phyloP scores from a whole-genome alignment of 2,888 invertebrate genomes.

The Disparrhopalites patrizii region DNA sequence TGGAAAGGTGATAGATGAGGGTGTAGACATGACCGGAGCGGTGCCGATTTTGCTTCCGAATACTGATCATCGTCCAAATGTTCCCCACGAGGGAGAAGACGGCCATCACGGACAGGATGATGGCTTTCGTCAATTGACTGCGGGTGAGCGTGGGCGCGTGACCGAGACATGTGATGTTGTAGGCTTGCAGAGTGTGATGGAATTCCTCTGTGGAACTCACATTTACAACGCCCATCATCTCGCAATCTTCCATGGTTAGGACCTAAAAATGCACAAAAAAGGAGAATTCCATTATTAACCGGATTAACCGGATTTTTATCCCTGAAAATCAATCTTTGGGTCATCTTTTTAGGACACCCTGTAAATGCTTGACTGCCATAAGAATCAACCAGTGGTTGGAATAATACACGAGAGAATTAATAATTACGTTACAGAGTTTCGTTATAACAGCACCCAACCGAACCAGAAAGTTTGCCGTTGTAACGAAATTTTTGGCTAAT shows the following conservation, averaged over 20 bases:
- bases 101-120: constrained; percentile 67
- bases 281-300: no score
- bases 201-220: not conserved
- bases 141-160: constrained; percentile 67
- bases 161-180: constrained; percentile 51
- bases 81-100: constrained; percentile 70
- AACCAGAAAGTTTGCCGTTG: no score
- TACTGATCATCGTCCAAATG: constrained; percentile 70
- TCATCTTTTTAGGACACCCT: no score
- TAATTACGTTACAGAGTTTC: no score
- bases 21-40: constrained; percentile 62
- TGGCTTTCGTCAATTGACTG: constrained; percentile 62
- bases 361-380: no score
- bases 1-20: constrained; percentile 73
- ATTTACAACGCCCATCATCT: constrained; percentile 9
- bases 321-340: no score
- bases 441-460: no score
- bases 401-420: no score
- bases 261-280: no score
- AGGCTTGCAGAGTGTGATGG: not conserved
- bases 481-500: no score
- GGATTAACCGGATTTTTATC: no score
- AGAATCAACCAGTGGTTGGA: no score
- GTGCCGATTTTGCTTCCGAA: constrained; percentile 54
- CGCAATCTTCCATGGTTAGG: constrained; percentile 6